A percentile compares a stretch with the other conserved stretches of the same genome.
phyloP scores from a whole-genome alignment of 2,888 invertebrate species.

The Hemithea aestivaria region DNA sequence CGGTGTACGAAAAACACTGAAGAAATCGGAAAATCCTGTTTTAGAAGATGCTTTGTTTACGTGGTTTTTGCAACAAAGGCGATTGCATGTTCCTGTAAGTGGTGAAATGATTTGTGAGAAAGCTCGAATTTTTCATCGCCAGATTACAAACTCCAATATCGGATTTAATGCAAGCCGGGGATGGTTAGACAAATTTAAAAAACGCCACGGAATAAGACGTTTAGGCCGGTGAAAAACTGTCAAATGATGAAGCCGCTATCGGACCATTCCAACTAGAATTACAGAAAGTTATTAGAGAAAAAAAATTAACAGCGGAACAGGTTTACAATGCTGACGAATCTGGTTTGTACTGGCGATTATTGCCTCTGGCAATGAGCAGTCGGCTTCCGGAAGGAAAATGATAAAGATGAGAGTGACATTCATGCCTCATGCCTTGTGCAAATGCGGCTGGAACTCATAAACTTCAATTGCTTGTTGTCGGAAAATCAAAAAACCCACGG shows the following conservation, averaged over 20 bases:
- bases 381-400: constrained; percentile 15
- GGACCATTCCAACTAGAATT: constrained; percentile 8
- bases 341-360: constrained; percentile 13
- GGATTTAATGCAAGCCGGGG: constrained; percentile 20
- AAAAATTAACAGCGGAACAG: constrained; percentile 17
- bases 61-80: constrained; percentile 16
- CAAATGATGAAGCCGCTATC: constrained; percentile 21
- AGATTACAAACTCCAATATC: neutral
- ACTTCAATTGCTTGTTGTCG: constrained; percentile 19
- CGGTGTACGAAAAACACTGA: constrained; percentile 13
- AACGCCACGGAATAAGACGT: constrained; percentile 12
- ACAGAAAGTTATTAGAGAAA: constrained; percentile 4
- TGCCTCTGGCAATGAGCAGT: neutral
- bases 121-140: constrained; percentile 9
- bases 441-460: constrained; percentile 21
- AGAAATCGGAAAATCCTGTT: constrained; percentile 11
- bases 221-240: constrained; percentile 25
- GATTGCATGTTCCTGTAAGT: constrained; percentile 2
- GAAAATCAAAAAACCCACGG: constrained; percentile 19
- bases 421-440: constrained; percentile 20
- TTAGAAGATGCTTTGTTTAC: constrained; percentile 18
- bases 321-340: constrained; percentile 25
- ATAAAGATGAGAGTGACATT: constrained; percentile 18
- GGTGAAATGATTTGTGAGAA: constrained; percentile 2
- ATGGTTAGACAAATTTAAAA: constrained; percentile 26